A percentile compares a stretch with the other conserved stretches of the same genome.
phyloP scores from a whole-genome alignment of 2,113 vertebrate genomes.

The Rafetus swinhoei region DNA sequence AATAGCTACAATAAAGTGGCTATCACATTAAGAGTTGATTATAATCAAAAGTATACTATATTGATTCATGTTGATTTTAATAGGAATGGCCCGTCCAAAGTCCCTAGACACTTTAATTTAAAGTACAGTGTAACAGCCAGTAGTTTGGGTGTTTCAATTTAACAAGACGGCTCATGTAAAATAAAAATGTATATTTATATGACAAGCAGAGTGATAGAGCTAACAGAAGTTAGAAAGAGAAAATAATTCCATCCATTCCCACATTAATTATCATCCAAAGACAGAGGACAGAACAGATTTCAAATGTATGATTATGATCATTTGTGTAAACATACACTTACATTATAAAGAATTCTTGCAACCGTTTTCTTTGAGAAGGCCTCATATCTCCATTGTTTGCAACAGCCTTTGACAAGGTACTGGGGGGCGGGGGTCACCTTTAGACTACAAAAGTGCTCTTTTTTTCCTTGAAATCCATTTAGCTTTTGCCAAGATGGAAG shows the following conservation, averaged over 20 bases:
- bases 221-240: background rate
- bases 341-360: background rate
- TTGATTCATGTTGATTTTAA: background rate
- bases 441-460: background rate
- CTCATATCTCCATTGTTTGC: background rate
- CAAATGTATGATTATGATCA: background rate
- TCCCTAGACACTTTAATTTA: background rate
- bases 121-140: background rate
- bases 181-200: background rate
- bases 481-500: background rate
- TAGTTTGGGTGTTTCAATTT: background rate
- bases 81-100: background rate
- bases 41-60: background rate
- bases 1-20: fast-evolving
- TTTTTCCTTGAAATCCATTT: background rate
- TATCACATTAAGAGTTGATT: background rate
- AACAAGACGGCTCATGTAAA: background rate
- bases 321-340: background rate
- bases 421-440: background rate
- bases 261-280: background rate
- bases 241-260: background rate
- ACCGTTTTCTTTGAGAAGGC: background rate
- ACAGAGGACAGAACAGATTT: background rate
- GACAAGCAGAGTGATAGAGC: background rate
- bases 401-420: background rate